Evolutionary conservation across 2,888 invertebrate genomes (phyloP).

Genomic region (Drosophila dives): DNA sequence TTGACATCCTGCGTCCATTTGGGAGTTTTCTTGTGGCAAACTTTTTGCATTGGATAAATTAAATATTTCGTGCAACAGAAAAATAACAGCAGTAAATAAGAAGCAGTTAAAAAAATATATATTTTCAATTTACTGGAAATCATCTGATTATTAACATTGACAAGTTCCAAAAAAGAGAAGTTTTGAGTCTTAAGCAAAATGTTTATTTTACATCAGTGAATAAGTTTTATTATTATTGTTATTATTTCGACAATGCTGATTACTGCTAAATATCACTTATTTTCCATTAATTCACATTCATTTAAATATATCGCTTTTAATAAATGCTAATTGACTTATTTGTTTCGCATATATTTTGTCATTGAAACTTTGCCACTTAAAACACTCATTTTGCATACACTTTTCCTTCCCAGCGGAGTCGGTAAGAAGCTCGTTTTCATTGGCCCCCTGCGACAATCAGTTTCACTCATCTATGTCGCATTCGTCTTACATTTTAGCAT

Average conservation of each 20-base stretch:
- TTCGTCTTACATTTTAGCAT: neutral
- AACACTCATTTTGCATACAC: neutral
- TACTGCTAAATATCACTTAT: neutral
- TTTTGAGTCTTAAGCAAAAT: neutral
- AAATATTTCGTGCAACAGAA: constrained; percentile 61
- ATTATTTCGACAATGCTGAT: constrained; percentile 13
- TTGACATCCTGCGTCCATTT: constrained; percentile 46
- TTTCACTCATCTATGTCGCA: neutral
- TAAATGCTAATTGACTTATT: neutral
- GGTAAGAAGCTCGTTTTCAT: neutral
- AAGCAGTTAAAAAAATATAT: constrained; percentile 47
- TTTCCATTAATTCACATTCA: neutral
- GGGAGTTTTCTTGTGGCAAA: constrained; percentile 44
- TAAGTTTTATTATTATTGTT: constrained; percentile 25
- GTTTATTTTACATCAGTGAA: constrained; percentile 9
- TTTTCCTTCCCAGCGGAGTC: neutral
- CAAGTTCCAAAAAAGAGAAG: constrained; percentile 4
- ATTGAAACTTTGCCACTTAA: neutral
- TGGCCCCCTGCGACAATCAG: neutral
- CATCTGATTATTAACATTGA: constrained; percentile 53
- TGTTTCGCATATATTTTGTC: constrained; percentile 3
- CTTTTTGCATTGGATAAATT: constrained; percentile 56
- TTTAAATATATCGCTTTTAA: neutral
- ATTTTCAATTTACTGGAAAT: constrained; percentile 59
- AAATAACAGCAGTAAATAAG: constrained; percentile 5